Conservation (phyloP, 2,113 vertebrate genomes). For the Brachyhypopomus gauderio region DNA sequence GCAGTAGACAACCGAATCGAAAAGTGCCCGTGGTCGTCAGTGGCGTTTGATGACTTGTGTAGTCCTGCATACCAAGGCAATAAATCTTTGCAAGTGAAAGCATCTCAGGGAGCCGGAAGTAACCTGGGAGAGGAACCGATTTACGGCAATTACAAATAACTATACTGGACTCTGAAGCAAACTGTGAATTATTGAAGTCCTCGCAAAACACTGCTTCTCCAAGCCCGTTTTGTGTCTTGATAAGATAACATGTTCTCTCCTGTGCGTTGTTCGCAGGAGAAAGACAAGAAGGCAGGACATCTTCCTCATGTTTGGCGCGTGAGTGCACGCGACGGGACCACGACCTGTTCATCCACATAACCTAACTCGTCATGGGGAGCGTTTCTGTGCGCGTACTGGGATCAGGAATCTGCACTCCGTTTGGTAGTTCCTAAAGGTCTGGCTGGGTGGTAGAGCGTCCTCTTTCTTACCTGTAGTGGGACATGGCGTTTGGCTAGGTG, state of each 20-base stretch:
- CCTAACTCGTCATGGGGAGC: slow-evolving; percentile 86
- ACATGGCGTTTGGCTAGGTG: slow-evolving; percentile 67
- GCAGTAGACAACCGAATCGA: not conserved
- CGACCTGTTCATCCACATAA: slow-evolving; percentile 87
- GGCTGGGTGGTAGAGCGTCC: slow-evolving; percentile 59
- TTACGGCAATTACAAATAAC: slow-evolving; percentile 56
- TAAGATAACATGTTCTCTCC: slow-evolving; percentile 91
- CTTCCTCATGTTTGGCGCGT: slow-evolving; percentile 77
- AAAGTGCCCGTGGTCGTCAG: slow-evolving; percentile 59
- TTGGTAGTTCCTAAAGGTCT: slow-evolving; percentile 90
- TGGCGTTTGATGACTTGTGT: slow-evolving; percentile 71
- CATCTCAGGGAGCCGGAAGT: slow-evolving; percentile 95
- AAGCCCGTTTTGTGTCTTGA: slow-evolving; percentile 88
- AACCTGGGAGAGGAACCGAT: slow-evolving; percentile 90
- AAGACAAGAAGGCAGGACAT: slow-evolving; percentile 80
- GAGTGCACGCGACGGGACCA: slow-evolving; percentile 81
- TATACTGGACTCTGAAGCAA: not conserved
- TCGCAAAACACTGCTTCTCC: slow-evolving; percentile 73
- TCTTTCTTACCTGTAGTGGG: slow-evolving; percentile 85
- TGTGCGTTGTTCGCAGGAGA: slow-evolving; percentile 86
- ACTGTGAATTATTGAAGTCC: slow-evolving; percentile 79
- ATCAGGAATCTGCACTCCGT: slow-evolving; percentile 85
- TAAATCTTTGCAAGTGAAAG: slow-evolving; percentile 87
- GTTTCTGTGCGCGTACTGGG: slow-evolving; percentile 88
- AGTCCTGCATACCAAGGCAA: slow-evolving; percentile 72